Evolutionary conservation across 1,140 invertebrate species (phyloP).

Genomic region (Drosophila ironensis): DNA sequence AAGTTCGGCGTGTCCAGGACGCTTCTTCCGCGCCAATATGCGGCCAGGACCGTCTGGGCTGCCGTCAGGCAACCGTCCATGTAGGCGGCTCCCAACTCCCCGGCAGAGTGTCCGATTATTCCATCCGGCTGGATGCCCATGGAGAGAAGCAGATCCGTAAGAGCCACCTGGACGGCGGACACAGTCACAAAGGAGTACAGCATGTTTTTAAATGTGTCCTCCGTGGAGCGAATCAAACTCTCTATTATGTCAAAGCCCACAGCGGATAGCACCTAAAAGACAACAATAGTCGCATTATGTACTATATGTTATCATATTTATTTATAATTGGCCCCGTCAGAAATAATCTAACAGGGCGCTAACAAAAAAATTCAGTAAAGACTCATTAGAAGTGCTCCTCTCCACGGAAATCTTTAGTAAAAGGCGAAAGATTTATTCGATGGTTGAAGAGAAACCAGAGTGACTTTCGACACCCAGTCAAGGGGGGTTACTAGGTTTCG

Average conservation of each 20-base stretch:
- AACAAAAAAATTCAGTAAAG: constrained; percentile 45
- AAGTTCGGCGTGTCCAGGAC: constrained; percentile 90
- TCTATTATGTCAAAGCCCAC: constrained; percentile 91
- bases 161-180: constrained; percentile 95
- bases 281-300: neutral
- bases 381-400: constrained; percentile 82
- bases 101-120: constrained; percentile 97
- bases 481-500: neutral
- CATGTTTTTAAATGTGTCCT: constrained; percentile 90
- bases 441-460: constrained; percentile 81
- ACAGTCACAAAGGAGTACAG: constrained; percentile 95
- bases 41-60: constrained; percentile 95
- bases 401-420: constrained; percentile 83
- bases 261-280: constrained; percentile 30
- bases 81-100: constrained; percentile 97
- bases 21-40: constrained; percentile 94
- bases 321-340: constrained; percentile 19
- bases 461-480: neutral
- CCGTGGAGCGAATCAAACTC: constrained; percentile 89
- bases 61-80: constrained; percentile 96
- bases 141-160: constrained; percentile 91
- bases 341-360: constrained; percentile 6
- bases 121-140: constrained; percentile 93
- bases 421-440: constrained; percentile 83
- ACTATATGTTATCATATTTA: neutral